phyloP scores from a whole-genome alignment of 2,797 vertebrate genomes.

The Cetoscarus ocellatus region DNA sequence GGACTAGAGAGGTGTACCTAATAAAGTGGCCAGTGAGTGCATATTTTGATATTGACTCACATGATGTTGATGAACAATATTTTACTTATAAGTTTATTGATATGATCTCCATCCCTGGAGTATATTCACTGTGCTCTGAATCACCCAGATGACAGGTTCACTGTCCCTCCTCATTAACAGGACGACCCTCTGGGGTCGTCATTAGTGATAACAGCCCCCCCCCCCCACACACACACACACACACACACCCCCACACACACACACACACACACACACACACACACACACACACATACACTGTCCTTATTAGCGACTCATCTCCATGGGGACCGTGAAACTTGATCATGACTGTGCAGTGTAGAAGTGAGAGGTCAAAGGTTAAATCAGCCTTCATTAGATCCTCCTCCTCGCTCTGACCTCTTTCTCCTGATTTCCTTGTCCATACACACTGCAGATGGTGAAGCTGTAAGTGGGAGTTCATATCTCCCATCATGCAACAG shows the following conservation, averaged over 20 bases:
- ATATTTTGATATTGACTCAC: too few species aligned
- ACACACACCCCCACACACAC: slow-evolving; percentile 27
- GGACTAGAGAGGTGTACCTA: too few species aligned
- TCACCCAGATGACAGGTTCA: too few species aligned
- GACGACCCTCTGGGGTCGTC: too few species aligned
- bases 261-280: slow-evolving; percentile 43
- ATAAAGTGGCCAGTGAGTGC: too few species aligned
- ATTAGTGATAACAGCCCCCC: too few species aligned
- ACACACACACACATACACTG: slow-evolving; percentile 37
- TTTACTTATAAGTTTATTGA: too few species aligned
- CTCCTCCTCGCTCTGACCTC: slow-evolving; percentile 89
- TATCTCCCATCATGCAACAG: slow-evolving; percentile 60
- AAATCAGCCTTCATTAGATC: slow-evolving; percentile 85
- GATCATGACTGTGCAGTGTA: slow-evolving; percentile 88
- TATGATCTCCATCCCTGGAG: too few species aligned
- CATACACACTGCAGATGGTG: slow-evolving; percentile 66
- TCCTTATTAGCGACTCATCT: slow-evolving; percentile 68
- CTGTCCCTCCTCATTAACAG: too few species aligned
- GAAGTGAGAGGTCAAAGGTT: slow-evolving; percentile 84
- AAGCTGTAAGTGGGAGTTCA: slow-evolving; percentile 18
- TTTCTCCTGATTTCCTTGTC: slow-evolving; percentile 78
- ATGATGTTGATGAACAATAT: too few species aligned
- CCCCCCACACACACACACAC: slow-evolving; percentile 46
- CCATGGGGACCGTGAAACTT: slow-evolving; percentile 83
- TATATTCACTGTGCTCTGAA: too few species aligned